Percentiles rank a stretch among this genome's conserved stretches.
These are phyloP conservation scores for Drosophila prolongata DNA, from an alignment of 2,888 invertebrate genomes.

Conservation along the genomic window DNA sequence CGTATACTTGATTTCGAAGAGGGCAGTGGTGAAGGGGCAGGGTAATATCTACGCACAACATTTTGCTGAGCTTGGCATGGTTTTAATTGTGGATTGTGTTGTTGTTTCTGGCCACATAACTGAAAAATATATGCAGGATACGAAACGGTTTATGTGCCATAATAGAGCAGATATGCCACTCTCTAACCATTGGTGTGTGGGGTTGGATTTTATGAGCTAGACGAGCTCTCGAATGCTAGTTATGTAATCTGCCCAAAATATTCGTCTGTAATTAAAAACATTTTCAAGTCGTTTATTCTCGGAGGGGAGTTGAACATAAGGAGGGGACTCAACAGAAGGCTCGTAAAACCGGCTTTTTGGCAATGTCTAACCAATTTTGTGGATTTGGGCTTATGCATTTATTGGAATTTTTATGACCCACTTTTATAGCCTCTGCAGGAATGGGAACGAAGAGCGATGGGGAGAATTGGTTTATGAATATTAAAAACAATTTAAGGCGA, in stretches of 20 bases:
- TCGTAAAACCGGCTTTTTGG: constrained; percentile 34
- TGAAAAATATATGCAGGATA: constrained; percentile 49
- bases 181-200: constrained; percentile 12
- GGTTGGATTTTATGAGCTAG: constrained; percentile 19
- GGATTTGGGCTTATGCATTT: constrained; percentile 39
- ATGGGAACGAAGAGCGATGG: background rate
- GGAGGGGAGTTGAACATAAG: constrained; percentile 3
- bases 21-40: constrained; percentile 3
- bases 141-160: constrained; percentile 35
- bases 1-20: constrained; percentile 59
- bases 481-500: constrained; percentile 29
- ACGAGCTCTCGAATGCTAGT: constrained; percentile 32
- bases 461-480: constrained; percentile 46
- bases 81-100: constrained; percentile 67
- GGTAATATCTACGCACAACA: constrained; percentile 44
- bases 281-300: constrained; percentile 50
- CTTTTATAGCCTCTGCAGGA: constrained; percentile 22
- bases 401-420: constrained; percentile 57
- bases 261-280: constrained; percentile 67
- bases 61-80: constrained; percentile 56
- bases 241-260: constrained; percentile 55
- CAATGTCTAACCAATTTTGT: constrained; percentile 47
- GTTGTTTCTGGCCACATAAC: constrained; percentile 46
- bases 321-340: constrained; percentile 1
- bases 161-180: constrained; percentile 34